These are phyloP conservation scores for Elephas maximus DNA, from an alignment of 2,113 vertebrate genomes.

Conservation along the genomic window DNA sequence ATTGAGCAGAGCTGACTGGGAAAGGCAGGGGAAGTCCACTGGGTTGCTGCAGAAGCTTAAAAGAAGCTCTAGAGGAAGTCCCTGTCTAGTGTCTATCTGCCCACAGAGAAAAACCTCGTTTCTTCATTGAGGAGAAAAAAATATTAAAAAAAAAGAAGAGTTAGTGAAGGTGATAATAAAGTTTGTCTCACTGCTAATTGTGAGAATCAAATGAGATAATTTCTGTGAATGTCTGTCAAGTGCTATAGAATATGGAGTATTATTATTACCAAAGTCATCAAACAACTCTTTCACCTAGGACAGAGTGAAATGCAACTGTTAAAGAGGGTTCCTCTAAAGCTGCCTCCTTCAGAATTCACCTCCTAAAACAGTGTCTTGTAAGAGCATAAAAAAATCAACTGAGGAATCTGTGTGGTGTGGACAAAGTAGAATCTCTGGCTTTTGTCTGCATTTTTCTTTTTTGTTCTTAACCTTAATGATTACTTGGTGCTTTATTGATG, in stretches of 20 bases:
- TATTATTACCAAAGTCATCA: neutral
- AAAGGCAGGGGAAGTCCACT: neutral
- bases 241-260: neutral
- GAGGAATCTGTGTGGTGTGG: neutral
- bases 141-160: neutral
- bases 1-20: neutral
- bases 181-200: neutral
- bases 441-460: neutral
- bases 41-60: neutral
- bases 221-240: neutral
- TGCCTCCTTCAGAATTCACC: neutral
- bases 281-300: neutral
- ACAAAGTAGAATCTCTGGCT: neutral
- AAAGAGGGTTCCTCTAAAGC: neutral
- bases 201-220: neutral
- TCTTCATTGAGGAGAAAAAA: neutral
- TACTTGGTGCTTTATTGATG: neutral
- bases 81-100: neutral
- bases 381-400: neutral
- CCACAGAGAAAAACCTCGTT: neutral
- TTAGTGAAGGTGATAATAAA: neutral
- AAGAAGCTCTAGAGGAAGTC: neutral
- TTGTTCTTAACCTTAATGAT: neutral
- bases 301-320: neutral
- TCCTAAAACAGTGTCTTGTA: neutral